Base-by-base conservation (phyloP, 2,113 vertebrate genomes). In the Megaceryle maxima region DNA sequence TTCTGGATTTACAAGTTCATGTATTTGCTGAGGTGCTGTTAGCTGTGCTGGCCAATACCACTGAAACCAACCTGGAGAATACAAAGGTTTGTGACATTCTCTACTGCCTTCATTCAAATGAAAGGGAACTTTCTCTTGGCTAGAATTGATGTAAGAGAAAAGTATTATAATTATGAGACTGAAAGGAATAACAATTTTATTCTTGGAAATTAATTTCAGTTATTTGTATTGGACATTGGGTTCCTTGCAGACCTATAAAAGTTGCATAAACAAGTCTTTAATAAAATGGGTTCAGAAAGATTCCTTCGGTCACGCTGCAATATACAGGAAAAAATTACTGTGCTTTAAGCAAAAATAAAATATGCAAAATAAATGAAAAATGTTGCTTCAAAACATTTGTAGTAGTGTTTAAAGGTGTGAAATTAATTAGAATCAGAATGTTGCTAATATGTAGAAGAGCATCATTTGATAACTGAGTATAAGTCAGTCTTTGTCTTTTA, bases 191-290 rank as follows among this genome's bases (percentile, higher is more conserved):
- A 25, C 25, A 67, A 2, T 67, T 74, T 88, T 93, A 48, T 88
- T 85, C 39, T 89, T 93, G 59, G 46, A 94, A 91, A 75, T 92
- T 1, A 63, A 57, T 95, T 94, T 91, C 67, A 72, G 69, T 91
- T 85, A 46, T 39, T 92, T 1, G 1, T 81, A 25, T 67, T 83
- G 69, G 53, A 83, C 50, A 44, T 90, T 37, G 68, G 25, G 21
- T 69, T 80, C 83, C 48, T 93, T 21, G 74, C 51, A 59, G 69
- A 83, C 33, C 41, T 85, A 39, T 64, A 86, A 66, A 92, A 93
- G 33, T 93, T 93, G 60, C 29, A 91, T 76, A 76, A 95, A 88
- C 31, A 69, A 86, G 17, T 64, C n/a, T 75, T 77, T 56, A 76
- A 79, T 87, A 66, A 92, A 91, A 86, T 69, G 10, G 33, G 28